Conservation (phyloP, 2,888 invertebrate species). For the Sicus ferrugineus region DNA sequence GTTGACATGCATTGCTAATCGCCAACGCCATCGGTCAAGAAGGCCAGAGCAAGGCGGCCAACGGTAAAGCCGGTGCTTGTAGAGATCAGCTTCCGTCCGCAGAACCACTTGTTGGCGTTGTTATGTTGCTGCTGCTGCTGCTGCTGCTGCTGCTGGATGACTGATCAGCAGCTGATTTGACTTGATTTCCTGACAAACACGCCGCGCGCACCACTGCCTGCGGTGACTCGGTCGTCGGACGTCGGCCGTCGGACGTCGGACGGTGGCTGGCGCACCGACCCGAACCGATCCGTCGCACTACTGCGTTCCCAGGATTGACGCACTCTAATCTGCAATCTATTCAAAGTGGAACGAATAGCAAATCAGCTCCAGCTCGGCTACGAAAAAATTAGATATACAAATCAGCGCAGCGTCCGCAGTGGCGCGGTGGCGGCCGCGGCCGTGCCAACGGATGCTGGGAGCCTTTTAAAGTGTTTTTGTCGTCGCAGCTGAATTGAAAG, state of each 20-base stretch:
- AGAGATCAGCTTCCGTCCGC: slow-evolving; percentile 20
- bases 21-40: slow-evolving; percentile 47
- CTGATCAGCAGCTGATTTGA: slow-evolving; percentile 53
- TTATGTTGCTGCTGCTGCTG: not conserved
- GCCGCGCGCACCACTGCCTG: slow-evolving; percentile 12
- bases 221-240: not conserved
- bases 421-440: slow-evolving; percentile 52
- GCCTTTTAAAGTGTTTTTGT: slow-evolving; percentile 33
- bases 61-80: not conserved
- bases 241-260: not conserved
- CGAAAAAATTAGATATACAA: slow-evolving; percentile 53
- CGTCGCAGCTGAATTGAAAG: not conserved
- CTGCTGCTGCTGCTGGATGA: slow-evolving; percentile 40
- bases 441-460: slow-evolving; percentile 48
- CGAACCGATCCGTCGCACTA: not conserved
- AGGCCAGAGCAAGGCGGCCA: not conserved
- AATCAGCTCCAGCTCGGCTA: slow-evolving; percentile 46
- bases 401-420: slow-evolving; percentile 51
- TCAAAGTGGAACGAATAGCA: slow-evolving; percentile 47
- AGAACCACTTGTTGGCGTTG: not conserved
- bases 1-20: slow-evolving; percentile 61
- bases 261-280: not conserved
- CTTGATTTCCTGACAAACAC: slow-evolving; percentile 58
- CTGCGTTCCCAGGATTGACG: slow-evolving; percentile 10
- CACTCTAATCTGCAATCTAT: slow-evolving; percentile 8